Evolutionary conservation across 2,888 invertebrate genomes (phyloP), one percentile per base, ranked within the genome.

Genomic region (Erebia palarica): DNA sequence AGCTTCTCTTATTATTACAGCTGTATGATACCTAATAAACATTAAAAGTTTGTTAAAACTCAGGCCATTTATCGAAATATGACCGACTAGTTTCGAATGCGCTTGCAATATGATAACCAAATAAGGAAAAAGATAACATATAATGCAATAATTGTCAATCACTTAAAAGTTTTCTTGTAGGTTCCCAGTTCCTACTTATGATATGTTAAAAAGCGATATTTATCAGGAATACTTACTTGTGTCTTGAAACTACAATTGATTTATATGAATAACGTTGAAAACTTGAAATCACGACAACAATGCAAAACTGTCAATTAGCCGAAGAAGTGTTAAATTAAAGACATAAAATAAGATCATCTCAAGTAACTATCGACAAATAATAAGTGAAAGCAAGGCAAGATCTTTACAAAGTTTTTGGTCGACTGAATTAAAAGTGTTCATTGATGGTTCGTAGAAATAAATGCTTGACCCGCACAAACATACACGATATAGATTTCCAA

Each of bases 401-500:
- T 55, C 16, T 53, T 53, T 55, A 18, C 16, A 3, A 55, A 18
- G 10, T 10, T 16, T 9, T 18, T 55, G 55, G 55, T 55, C 14
- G 13, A 36, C 9, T 59, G 14, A 21, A 27, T 58, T 59, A 10
- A 42, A 60, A n/a, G 36, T 11, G 18, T 18, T 55, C 55, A 18
- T n/a, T n/a, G n/a, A 51, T n/a, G 3, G 16, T 11, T 55, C 10
- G 10, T 55, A 3, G 8, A 16, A 53, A 18, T 18, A 10, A 55
- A 18, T 11, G 55, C 55, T 55, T 18, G 13, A 27, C 13, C 11
- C 18, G 44, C 9, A 63, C 49, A 49, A 49, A 63, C 49, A 13
- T 64, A 44, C 65, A 53, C 27, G 18, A 16, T 63, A 10, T 61
- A 42, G 59, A 21, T 9, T 55, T 44, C 27, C 49, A 55, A 70